Evolutionary conservation across 1,140 invertebrate genomes (phyloP).

Genomic region (Ceratosolen fusciceps): DNA sequence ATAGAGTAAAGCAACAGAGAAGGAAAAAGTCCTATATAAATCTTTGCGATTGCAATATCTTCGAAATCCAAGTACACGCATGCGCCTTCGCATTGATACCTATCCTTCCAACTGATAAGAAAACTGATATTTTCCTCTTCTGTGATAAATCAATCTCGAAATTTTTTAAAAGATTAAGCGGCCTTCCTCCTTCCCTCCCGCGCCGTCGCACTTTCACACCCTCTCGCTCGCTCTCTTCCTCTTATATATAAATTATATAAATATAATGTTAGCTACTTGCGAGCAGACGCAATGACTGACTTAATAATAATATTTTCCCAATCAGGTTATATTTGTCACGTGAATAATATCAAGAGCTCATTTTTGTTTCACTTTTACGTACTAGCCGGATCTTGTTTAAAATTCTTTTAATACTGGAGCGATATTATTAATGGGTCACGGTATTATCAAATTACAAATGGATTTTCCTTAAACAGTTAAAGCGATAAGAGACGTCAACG

Average conservation of each 20-base stretch:
- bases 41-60: slow-evolving; percentile 10
- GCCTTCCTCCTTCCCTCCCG: too few species aligned
- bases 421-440: background rate
- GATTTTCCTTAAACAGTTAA: background rate
- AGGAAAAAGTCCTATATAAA: slow-evolving; percentile 1
- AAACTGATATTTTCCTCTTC: background rate
- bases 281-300: background rate
- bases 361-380: background rate
- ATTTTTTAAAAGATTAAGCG: background rate
- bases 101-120: slow-evolving; percentile 11
- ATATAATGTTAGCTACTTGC: background rate
- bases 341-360: background rate
- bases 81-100: slow-evolving; percentile 10
- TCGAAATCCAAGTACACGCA: slow-evolving; percentile 29
- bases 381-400: background rate
- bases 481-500: background rate
- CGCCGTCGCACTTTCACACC: too few species aligned
- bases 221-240: too few species aligned
- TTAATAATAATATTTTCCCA: background rate
- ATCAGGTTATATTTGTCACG: background rate
- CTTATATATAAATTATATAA: too few species aligned
- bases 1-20: background rate
- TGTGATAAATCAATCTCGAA: background rate
- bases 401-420: background rate
- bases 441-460: background rate